These are phyloP conservation scores for Oplegnathus fasciatus DNA, from an alignment of 2,113 vertebrate genomes.

Conservation along the genomic window DNA sequence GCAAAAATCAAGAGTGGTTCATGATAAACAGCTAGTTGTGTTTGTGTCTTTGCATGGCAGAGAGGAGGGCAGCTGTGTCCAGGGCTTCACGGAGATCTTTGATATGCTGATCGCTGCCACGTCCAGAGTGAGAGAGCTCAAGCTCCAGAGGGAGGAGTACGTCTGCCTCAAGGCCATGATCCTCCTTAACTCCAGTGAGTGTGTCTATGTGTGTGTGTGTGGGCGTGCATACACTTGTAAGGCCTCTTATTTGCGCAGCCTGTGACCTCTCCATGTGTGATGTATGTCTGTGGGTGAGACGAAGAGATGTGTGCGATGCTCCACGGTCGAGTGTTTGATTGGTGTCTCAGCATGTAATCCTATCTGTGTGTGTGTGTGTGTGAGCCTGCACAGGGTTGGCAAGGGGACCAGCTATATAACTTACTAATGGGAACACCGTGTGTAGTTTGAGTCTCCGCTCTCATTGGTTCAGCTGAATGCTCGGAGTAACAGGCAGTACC, in stretches of 20 bases:
- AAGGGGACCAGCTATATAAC: constrained; percentile 24
- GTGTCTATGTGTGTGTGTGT: constrained; percentile 28
- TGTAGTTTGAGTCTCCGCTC: constrained; percentile 20
- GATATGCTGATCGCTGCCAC: constrained; percentile 97
- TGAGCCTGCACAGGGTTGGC: constrained; percentile 34
- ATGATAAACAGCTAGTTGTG: background rate
- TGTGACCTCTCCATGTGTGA: background rate
- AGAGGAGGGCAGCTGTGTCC: constrained; percentile 95
- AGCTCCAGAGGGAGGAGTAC: constrained; percentile 95
- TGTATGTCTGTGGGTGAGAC: background rate
- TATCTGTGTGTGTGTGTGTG: constrained; percentile 5
- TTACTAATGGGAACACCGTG: constrained; percentile 60
- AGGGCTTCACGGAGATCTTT: constrained; percentile 97
- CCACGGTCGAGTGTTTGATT: constrained; percentile 10
- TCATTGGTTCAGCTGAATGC: constrained; percentile 22
- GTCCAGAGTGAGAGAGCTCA: constrained; percentile 94
- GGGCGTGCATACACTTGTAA: background rate
- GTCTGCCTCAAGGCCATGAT: constrained; percentile 99
- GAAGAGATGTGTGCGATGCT: background rate
- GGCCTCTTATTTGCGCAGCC: background rate
- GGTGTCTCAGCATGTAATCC: constrained; percentile 24
- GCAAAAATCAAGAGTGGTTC: no score
- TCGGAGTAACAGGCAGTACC: constrained; percentile 31
- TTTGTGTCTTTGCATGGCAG: constrained; percentile 79
- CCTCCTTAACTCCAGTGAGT: constrained; percentile 99